Evolutionary conservation across 2,113 vertebrate genomes (phyloP), one percentile per base, ranked within the genome.

Genomic region (Forbesichthys agassizii): DNA sequence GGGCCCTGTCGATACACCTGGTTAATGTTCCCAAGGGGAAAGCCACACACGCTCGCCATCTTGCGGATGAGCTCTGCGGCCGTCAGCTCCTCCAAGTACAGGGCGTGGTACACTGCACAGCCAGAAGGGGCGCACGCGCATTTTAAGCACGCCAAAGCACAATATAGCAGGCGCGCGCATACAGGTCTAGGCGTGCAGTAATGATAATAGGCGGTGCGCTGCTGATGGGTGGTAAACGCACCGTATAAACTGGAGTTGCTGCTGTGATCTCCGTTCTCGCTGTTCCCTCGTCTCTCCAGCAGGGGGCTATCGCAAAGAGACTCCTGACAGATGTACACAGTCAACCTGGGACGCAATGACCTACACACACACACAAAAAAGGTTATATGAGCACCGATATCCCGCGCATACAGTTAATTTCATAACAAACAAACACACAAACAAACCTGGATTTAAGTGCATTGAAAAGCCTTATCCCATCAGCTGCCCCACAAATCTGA

Each of bases 1-100:
- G 96, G 96, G 69, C 96, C 96, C 88, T 97, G 96, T 88, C 95
- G 93, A 92, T 97, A 98, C 90, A 97, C 95, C 82, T 96, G 95
- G 89, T 94, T 95, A 86, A 98, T 95, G 69, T 92, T 95, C 74
- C 94, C 93, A 81, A 95, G 88, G 80, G 96, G 95, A 86, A 98
- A 94, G 89, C 92, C 90, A 80, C 96, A 96, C 79, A 95, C 94
- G 74, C 88, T 82, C 9, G 96, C 96, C 79, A 98, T 95, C 87
- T 97, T 98, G 82, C 94, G 93, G 64, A 94, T 94, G 58, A 98
- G 92, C 90, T 98, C 96, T 11, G 93, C 93, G 76, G 96, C 95
- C 69, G 93, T 94, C 93, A 96, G 95, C 80, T 98, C 96, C 92
- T 98, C 96, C 73, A 98, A 88, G 87, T 98, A 98, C 88, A 98